Evolutionary conservation across 2,113 vertebrate genomes (phyloP), one percentile per base, ranked within the genome.

Genomic region (Oryzias melastigma): DNA sequence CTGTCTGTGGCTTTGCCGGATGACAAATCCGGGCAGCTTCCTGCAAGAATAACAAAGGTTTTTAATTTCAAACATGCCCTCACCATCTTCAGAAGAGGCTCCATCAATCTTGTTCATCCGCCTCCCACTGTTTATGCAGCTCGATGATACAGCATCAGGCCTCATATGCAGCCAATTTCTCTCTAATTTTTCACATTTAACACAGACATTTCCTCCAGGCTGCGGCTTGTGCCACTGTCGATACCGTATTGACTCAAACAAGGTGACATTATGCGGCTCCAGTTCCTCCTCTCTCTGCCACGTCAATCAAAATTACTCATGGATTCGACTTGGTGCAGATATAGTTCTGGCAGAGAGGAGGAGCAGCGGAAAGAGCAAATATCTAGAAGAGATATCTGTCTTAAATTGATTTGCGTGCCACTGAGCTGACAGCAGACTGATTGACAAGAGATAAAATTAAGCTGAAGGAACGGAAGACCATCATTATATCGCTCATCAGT

Each of bases 381-480:
- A 76, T 76, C 77, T 71, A 75, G 48, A 66, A 19, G 24, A 79
- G 79, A 81, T 71, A 77, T 47, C 46, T 52, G 66, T 10, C 62
- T 62, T 1, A 0, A 59, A 82, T 73, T 78, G 80, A 88, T 83
- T 75, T 52, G 52, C 3, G 46, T 67, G 71, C 24, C 58, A 74
- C 75, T 49, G 66, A 75, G 62, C 27, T 68, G 48, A 65, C 68
- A 56, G 71, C 45, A 35, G 19, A 24, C 53, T 85, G 88, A 88
- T 72, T 85, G 86, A 85, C 86, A 85, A 73, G 77, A 56, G 16
- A 58, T 77, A 63, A 81, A 85, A 87, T 87, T 86, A 86, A 85
- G 63, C 51, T 48, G 83, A 75, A 65, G 68, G 52, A 77, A 58
- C 65, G 59, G 75, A 82, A 77, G 68, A 65, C 65, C 56, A 24